Base-by-base conservation (phyloP, 2,113 vertebrate genomes). In the Aspidoscelis tigris region DNA sequence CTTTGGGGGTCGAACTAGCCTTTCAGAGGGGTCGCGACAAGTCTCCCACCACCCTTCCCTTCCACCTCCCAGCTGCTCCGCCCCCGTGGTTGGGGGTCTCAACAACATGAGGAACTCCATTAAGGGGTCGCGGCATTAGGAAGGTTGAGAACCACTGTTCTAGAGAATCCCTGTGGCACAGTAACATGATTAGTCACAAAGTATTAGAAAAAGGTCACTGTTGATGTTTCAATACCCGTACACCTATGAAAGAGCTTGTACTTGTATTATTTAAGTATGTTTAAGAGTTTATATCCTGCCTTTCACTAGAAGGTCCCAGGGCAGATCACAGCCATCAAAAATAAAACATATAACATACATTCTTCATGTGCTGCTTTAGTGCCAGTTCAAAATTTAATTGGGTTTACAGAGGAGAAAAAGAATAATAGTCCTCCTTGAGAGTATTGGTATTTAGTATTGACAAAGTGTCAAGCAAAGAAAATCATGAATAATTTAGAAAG, bases 381-480 rank as follows among this genome's bases (percentile, higher is more conserved):
- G 69, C 68, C 85, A 90, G 75, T 88, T 92, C 87, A 90, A 93
- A 94, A 93, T 92, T 90, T 88, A 89, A 94, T 77, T 86, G 78
- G 87, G 78, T 93, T 92, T 94, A 88, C 81, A 91, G 81, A 74
- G 83, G 71, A 89, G 89, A 91, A 94, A 94, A 94, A 92, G 79
- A 94, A 91, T 82, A 94, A 89, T 76, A 90, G 89, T 4, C 84
- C 73, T 94, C 81, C 86, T 64, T 82, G 92, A 80, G 18, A 83
- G 73, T 91, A 91, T 86, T 80, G 74, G 44, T 86, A 71, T 92
- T 18, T 16, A 61, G 2, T 18, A 93, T 88, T 89, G 89, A 94
- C 82, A 91, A 91, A 88, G 39, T 41, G 3, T 90, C 83, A 91
- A 88, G 20, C 64, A 87, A 87, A 83, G 74, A 92, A 87, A 82